Conservation (phyloP, 1,140 invertebrate species). For the Apis mellifera region Amel_HAv3.1 CM009937.2:8841001-8841500, state of each 20-base stretch:
- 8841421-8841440: too few species aligned
- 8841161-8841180: constrained; percentile 50
- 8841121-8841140: background rate
- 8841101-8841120: constrained; percentile 38
- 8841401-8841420: too few species aligned
- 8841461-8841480: too few species aligned
- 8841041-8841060: constrained; percentile 17
- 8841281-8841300: background rate
- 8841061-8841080: background rate
- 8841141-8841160: constrained; percentile 19
- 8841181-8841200: constrained; percentile 61
- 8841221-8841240: constrained; percentile 32
- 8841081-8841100: constrained; percentile 43
- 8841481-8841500: too few species aligned
- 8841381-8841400: too few species aligned
- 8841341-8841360: constrained; percentile 8
- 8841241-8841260: background rate
- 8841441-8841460: too few species aligned
- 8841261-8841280: constrained; percentile 35
- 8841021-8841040: constrained; percentile 10
- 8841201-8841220: constrained; percentile 29
- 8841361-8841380: too few species aligned
- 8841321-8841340: background rate
- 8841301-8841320: background rate
- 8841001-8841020: constrained; percentile 68